Base-by-base conservation (phyloP, 1,140 invertebrate genomes). In the Eciton burchellii region DNA sequence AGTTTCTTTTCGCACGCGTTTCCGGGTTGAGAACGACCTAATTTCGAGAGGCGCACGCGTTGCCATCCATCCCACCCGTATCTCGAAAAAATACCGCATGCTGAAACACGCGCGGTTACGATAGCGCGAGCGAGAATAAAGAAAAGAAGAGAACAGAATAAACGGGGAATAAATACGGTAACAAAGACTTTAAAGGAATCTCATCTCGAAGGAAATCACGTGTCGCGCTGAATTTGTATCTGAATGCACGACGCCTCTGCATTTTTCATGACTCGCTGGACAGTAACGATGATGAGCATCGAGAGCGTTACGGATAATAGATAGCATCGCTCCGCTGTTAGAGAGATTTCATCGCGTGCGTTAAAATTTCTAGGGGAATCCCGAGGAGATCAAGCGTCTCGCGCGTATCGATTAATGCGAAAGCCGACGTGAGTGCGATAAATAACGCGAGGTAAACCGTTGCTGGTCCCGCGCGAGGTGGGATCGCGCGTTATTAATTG, bases 131-230 rank as follows among this genome's bases (percentile, higher is more conserved):
- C 47, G 29, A 43, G 60, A 26, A 54, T n/a, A n/a, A 35, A 35
- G 35, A 35, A 35, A n/a, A n/a, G n/a, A n/a, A n/a, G n/a, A n/a
- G n/a, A n/a, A n/a, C n/a, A n/a, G n/a, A n/a, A 35, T 35, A 35
- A 35, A 35, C 35, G 35, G 6, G 35, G 74, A 77, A 77, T 77
- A 77, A 77, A 41, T 16, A 49, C 21, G 74, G 21, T 79, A 79
- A 79, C 74, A 79, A 79, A 79, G 52, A 21, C n/a, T 79, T 79
- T 79, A 79, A 54, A 68, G 74, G 35, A 68, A 79, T 79, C 74
- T 45, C 49, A 62, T 77, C 74, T 79, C 74, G 74, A 79, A 79
- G 74, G 74, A 79, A 79, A 79, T 79, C 74, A 79, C n/a, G 63
- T n/a, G 65, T 70, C 43, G 63, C 29, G 62, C 24, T 21, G 74